Conservation (phyloP, 1,140 invertebrate species). For the Brachionus calyciflorus region DNA sequence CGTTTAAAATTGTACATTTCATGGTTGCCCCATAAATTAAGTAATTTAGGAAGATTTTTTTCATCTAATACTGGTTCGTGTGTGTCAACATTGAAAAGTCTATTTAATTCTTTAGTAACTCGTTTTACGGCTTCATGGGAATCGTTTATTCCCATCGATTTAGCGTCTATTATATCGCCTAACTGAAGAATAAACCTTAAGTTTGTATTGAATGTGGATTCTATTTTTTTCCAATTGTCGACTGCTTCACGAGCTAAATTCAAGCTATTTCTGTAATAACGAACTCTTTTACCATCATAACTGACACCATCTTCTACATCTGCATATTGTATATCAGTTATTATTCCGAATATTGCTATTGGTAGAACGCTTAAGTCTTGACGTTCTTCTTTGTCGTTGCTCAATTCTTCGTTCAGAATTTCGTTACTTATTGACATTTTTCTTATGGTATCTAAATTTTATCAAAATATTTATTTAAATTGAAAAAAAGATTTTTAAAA, state of each 20-base stretch:
- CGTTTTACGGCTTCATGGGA: conserved; percentile 46
- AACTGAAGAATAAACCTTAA: conserved; percentile 57
- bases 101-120: conserved; percentile 19
- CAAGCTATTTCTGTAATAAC: conserved; percentile 56
- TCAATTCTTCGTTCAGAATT: not conserved
- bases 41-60: conserved; percentile 48
- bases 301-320: conserved; percentile 56
- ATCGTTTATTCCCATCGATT: conserved; percentile 49
- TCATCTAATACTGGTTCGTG: conserved; percentile 48
- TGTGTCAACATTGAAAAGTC: conserved; percentile 47
- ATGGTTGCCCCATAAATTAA: conserved; percentile 59
- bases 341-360: conserved; percentile 54
- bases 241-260: conserved; percentile 54
- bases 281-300: conserved; percentile 51
- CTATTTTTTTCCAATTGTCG: conserved; percentile 52
- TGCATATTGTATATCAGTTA: conserved; percentile 60
- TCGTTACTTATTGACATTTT: too few species aligned
- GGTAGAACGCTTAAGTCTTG: conserved; percentile 24
- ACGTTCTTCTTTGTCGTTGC: conserved; percentile 9
- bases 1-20: conserved; percentile 59
- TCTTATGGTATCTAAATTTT: too few species aligned
- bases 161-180: conserved; percentile 60
- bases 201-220: conserved; percentile 8
- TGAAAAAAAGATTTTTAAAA: too few species aligned
- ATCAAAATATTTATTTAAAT: too few species aligned